A percentile compares a stretch with the other conserved stretches of the same genome.
phyloP scores from a whole-genome alignment of 2,888 invertebrate genomes.

The Coleophora deauratella region DNA sequence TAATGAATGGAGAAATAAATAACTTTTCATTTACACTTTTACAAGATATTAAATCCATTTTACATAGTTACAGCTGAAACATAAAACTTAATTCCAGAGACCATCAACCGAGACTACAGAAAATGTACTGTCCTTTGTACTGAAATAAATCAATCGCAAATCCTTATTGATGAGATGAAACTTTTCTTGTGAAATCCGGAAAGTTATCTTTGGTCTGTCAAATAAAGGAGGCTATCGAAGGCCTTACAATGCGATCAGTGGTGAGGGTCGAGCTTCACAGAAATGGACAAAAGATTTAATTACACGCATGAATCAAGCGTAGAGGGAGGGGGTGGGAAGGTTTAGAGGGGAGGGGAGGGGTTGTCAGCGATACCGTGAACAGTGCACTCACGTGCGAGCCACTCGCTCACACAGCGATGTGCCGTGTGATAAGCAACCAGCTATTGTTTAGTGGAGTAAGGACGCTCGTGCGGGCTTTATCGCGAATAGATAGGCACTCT shows the following conservation, averaged over 20 bases:
- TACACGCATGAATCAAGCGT: slow-evolving; percentile 71
- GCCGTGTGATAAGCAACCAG: slow-evolving; percentile 38
- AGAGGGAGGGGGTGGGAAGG: slow-evolving; percentile 29
- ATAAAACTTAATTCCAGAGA: too few relatives aligned
- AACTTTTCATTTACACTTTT: slow-evolving; percentile 7
- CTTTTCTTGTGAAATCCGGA: slow-evolving; percentile 28
- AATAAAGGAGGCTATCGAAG: slow-evolving; percentile 49
- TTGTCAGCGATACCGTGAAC: slow-evolving; percentile 40
- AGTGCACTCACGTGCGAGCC: slow-evolving; percentile 51
- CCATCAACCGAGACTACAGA: too few relatives aligned
- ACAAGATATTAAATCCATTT: too few relatives aligned
- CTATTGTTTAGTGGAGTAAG: slow-evolving; percentile 43
- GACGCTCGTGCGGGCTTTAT: slow-evolving; percentile 50
- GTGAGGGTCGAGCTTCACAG: slow-evolving; percentile 42
- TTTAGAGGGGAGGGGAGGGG: slow-evolving; percentile 22
- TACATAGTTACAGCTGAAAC: too few relatives aligned
- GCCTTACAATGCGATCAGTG: slow-evolving; percentile 47
- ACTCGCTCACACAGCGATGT: slow-evolving; percentile 28
- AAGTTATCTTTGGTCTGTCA: slow-evolving; percentile 40
- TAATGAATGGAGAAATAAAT: slow-evolving; percentile 33
- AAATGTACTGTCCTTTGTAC: too few relatives aligned
- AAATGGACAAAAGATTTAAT: slow-evolving; percentile 70
- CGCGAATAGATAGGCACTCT: slow-evolving; percentile 35
- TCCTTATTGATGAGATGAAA: slow-evolving; percentile 45
- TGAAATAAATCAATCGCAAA: slow-evolving; percentile 32